Percentiles rank a stretch among this genome's conserved stretches.
These are phyloP conservation scores for Electrophaes corylata DNA, from an alignment of 2,888 invertebrate species.

Conservation along the genomic window DNA sequence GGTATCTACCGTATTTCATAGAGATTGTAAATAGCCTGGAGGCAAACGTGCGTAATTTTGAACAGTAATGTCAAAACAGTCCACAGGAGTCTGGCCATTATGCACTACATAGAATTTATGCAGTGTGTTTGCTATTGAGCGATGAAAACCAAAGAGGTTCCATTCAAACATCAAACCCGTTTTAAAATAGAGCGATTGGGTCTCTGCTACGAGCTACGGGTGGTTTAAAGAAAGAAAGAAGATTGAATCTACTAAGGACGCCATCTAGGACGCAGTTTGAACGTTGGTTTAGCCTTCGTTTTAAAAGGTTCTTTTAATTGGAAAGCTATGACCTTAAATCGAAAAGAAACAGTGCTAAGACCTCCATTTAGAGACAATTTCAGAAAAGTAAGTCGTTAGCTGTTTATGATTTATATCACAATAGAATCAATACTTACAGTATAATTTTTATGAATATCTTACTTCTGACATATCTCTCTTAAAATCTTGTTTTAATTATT, in stretches of 20 bases:
- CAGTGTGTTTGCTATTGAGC: no score
- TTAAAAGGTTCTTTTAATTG: background rate
- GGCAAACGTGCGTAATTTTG: background rate
- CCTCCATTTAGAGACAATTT: conserved; percentile 51
- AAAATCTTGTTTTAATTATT: no score
- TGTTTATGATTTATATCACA: background rate
- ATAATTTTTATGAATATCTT: no score
- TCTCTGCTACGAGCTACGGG: no score
- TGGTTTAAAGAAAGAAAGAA: no score
- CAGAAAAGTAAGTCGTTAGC: conserved; percentile 50
- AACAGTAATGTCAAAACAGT: background rate
- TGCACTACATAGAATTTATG: no score
- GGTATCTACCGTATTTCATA: background rate
- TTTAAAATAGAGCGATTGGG: background rate
- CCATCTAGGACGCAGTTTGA: background rate
- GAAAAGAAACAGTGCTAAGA: conserved; percentile 51
- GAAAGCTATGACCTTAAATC: conserved; percentile 45
- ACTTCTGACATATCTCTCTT: no score
- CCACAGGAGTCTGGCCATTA: background rate
- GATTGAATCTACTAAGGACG: background rate
- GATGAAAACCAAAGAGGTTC: no score
- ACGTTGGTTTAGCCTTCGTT: background rate
- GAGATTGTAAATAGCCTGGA: background rate
- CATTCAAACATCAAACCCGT: background rate
- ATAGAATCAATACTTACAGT: background rate